phyloP scores from a whole-genome alignment of 2,888 invertebrate species.

The Lepas anatifera region DNA sequence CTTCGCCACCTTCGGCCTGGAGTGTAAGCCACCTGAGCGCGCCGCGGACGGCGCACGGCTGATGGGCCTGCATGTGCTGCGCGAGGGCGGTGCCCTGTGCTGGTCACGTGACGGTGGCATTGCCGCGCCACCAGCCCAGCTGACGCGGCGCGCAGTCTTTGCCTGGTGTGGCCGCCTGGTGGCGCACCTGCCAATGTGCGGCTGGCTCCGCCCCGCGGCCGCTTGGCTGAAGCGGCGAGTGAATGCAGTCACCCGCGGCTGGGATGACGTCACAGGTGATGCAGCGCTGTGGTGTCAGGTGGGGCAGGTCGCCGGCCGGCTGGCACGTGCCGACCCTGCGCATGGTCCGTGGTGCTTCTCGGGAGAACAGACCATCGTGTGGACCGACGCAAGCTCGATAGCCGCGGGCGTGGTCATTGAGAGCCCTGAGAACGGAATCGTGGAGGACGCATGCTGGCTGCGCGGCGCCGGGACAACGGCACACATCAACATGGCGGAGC shows the following conservation, averaged over 20 bases:
- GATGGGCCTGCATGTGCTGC: neutral
- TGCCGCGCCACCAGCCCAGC: neutral
- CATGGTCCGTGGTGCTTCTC: neutral
- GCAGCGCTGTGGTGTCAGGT: neutral
- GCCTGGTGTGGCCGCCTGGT: conserved; percentile 5
- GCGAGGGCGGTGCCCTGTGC: neutral
- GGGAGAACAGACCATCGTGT: neutral
- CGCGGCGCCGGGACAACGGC: too few species aligned
- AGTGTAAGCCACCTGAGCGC: too few species aligned
- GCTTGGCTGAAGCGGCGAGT: conserved; percentile 10
- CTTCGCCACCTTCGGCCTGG: conserved; percentile 2
- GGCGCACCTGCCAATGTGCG: neutral
- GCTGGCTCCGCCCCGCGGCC: conserved; percentile 14
- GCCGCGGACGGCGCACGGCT: conserved; percentile 7
- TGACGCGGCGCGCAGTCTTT: conserved; percentile 13
- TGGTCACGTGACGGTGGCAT: conserved; percentile 2
- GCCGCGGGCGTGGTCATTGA: too few species aligned
- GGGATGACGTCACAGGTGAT: neutral
- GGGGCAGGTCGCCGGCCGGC: neutral
- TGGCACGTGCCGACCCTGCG: neutral
- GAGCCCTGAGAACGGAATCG: too few species aligned
- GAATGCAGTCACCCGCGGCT: neutral
- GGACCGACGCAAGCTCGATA: neutral
- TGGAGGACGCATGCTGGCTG: too few species aligned
- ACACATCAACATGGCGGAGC: too few species aligned